Evolutionary conservation across 2,797 vertebrate species (phyloP), one percentile per base, ranked within the genome.

Genomic region (Antennarius maculatus): DNA sequence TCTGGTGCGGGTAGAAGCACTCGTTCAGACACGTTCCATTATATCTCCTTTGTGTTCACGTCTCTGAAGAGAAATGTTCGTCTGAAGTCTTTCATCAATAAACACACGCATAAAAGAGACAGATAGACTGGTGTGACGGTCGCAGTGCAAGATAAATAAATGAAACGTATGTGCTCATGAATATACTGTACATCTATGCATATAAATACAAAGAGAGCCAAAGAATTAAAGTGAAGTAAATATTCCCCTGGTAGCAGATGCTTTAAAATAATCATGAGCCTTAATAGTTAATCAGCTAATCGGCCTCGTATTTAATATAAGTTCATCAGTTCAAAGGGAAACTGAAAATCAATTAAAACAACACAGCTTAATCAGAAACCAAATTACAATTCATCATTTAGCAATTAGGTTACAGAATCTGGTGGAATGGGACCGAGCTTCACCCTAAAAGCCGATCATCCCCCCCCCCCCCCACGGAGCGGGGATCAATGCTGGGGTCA

Each of bases 401-500:
- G 49, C 2, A 4, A 83, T 84, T 79, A 71, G 74, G 73, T 61
- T 55, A 53, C 57, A 45, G 31, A 31, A 74, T 64, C 54, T 66
- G 37, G 52, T n/a, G n/a, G 66, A 73, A 68, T 5, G 39, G 62
- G 67, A 76, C 69, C 57, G 60, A 54, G 51, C 66, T 37, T 50
- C 55, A 55, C 69, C 69, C 66, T 61, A 79, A 80, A 80, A 81
- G 55, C 85, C 54, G 60, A 86, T 89, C 82, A 59, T 79, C 51
- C 70, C 62, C 63, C 56, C 49, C 47, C 82, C 17, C 42, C 78
- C 86, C 83, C 79, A 65, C 23, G 23, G 23, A 1, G 23, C 23
- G 1, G 80, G 77, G 86, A 92, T 92, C 92, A 91, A 92, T 91
- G 88, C 67, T 66, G 82, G 82, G 80, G 88, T 91, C 86, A 92